phyloP scores from a whole-genome alignment of 2,888 invertebrate genomes.

The Rotaria socialis region DNA sequence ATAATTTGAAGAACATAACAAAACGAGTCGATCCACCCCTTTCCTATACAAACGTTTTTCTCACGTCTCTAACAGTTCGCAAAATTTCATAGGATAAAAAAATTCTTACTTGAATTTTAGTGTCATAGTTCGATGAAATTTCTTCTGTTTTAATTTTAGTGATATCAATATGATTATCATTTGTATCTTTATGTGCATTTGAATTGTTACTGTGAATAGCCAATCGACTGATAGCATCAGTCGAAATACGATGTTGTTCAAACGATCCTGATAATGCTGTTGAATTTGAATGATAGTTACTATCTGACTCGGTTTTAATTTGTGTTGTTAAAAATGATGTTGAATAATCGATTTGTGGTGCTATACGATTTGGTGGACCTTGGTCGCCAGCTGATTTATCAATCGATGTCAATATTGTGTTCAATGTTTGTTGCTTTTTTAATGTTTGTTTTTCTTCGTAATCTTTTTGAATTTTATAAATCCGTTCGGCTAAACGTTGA shows the following conservation, averaged over 20 bases:
- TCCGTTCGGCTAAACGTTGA: conserved; percentile 93
- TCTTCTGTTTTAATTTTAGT: not conserved
- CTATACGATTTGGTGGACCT: conserved; percentile 45
- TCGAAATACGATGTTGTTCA: not conserved
- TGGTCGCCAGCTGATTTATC: conserved; percentile 44
- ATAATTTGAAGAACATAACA: no score
- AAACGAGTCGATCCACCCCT: no score
- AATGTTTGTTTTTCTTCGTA: conserved; percentile 68
- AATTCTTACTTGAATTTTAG: not conserved
- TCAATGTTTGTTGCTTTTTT: not conserved
- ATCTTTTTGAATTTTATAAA: conserved; percentile 98
- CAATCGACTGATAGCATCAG: not conserved
- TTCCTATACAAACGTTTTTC: no score
- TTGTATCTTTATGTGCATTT: not conserved
- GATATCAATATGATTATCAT: not conserved
- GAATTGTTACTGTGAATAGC: not conserved
- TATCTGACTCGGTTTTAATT: not conserved
- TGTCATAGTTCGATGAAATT: not conserved
- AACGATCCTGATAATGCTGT: not conserved
- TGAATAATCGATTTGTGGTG: conserved; percentile 36
- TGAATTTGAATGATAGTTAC: not conserved
- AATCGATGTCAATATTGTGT: not conserved
- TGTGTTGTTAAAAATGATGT: not conserved
- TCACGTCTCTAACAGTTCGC: no score
- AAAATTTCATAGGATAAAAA: not conserved